phyloP scores from a whole-genome alignment of 2,113 vertebrate species.

The Dasypus novemcinctus region DNA sequence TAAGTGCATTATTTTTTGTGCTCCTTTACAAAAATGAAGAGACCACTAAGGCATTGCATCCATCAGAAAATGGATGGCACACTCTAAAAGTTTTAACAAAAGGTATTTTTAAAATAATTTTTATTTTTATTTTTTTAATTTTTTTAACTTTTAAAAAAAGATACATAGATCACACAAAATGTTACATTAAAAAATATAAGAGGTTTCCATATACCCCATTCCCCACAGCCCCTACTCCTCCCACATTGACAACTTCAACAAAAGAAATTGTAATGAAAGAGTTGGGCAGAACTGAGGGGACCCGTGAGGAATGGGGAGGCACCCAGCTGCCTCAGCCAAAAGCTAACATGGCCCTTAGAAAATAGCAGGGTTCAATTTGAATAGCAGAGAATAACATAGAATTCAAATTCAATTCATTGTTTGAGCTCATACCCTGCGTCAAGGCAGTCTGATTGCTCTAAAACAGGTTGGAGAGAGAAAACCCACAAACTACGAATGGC shows the following conservation, averaged over 20 bases:
- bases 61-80: not conserved
- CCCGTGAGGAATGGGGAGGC: not conserved
- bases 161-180: no score
- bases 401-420: not conserved
- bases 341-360: not conserved
- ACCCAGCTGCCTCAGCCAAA: not conserved
- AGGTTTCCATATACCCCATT: no score
- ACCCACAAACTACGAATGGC: not conserved
- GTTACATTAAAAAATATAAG: no score
- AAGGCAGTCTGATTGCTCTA: not conserved
- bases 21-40: not conserved
- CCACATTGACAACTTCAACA: no score
- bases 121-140: no score
- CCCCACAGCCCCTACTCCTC: no score
- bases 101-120: no score
- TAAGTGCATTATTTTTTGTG: not conserved
- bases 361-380: not conserved
- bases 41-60: not conserved
- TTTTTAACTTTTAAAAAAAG: no score
- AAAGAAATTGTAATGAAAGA: slow-evolving; percentile 13
- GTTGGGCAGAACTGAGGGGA: not conserved
- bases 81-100: not conserved
- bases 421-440: not conserved
- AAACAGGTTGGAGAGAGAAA: not conserved
- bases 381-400: not conserved